A percentile compares a stretch with the other conserved stretches of the same genome.
Evolutionary conservation across 2,113 vertebrate genomes (phyloP).

Genomic region (Chrysemys picta): DNA sequence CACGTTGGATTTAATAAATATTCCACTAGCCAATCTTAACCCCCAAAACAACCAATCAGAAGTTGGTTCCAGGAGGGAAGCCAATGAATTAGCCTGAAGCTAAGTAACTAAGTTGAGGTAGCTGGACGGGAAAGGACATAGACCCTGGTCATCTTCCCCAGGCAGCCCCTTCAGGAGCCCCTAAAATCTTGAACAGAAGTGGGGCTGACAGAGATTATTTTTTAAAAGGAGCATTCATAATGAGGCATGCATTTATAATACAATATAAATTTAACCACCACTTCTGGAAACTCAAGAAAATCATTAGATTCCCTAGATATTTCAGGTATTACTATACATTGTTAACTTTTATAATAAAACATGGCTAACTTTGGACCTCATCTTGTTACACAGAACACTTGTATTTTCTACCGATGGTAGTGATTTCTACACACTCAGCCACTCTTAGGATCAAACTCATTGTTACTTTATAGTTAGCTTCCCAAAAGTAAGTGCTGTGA

Average conservation of each 20-base stretch:
- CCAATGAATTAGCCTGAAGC: background rate
- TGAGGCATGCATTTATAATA: background rate
- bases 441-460: background rate
- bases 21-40: background rate
- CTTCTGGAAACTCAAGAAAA: too few species aligned
- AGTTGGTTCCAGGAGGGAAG: background rate
- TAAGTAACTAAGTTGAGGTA: too few species aligned
- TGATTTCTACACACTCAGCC: background rate
- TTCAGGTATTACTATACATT: background rate
- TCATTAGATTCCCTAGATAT: too few species aligned
- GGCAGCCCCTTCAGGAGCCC: background rate
- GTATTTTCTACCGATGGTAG: background rate
- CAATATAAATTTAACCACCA: too few species aligned
- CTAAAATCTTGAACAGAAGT: background rate
- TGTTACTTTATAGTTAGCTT: conserved; percentile 18
- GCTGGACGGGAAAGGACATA: background rate
- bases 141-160: background rate
- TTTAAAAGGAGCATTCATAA: background rate
- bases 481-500: conserved; percentile 28
- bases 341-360: background rate
- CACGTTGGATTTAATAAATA: background rate
- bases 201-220: background rate
- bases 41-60: background rate
- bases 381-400: conserved; percentile 1
- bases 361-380: background rate